Conservation (phyloP, 2,113 vertebrate species). For the Marmota monax region DNA sequence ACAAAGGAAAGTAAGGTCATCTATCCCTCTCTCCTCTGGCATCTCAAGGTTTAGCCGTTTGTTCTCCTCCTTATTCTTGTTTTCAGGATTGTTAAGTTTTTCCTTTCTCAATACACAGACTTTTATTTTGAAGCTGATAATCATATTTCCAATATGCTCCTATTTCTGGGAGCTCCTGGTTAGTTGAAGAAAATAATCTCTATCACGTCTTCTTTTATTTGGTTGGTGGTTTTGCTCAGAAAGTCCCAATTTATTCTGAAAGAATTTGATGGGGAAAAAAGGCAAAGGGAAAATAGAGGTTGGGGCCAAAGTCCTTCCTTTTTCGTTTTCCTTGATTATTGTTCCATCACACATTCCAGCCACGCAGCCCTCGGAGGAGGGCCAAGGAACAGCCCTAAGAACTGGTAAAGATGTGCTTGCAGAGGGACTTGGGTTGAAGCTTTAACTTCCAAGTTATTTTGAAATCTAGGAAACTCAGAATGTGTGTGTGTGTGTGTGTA, state of each 20-base stretch:
- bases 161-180: not conserved
- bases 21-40: not conserved
- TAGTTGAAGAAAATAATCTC: not conserved
- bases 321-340: not conserved
- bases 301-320: not conserved
- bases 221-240: not conserved
- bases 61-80: not conserved
- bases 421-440: not conserved
- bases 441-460: not conserved
- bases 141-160: not conserved
- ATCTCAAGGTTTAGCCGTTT: constrained; percentile 29
- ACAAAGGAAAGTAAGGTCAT: constrained; percentile 10
- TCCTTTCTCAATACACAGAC: not conserved
- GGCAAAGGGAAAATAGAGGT: not conserved
- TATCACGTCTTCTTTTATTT: accelerated
- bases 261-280: not conserved
- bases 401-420: too few relatives aligned
- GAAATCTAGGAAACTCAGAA: not conserved
- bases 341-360: not conserved
- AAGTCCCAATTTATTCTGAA: not conserved
- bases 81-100: not conserved
- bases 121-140: constrained; percentile 12
- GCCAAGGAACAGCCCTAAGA: not conserved
- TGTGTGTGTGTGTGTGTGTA: not conserved
- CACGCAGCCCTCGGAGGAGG: not conserved